These are phyloP conservation scores for Vanessa cardui DNA, from an alignment of 2,888 invertebrate species.

Conservation along the genomic window DNA sequence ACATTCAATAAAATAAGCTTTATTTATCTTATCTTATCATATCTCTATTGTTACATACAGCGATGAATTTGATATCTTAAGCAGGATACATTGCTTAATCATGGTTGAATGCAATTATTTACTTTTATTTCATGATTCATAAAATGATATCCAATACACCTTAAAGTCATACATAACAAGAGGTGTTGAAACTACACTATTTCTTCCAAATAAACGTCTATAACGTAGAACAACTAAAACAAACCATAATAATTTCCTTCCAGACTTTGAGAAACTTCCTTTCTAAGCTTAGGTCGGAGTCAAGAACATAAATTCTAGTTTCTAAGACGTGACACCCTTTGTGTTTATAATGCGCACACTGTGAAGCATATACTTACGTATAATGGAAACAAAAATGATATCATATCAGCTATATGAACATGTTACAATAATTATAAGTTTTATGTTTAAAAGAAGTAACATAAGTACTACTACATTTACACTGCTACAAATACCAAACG, in stretches of 20 bases:
- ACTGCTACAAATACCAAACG: no score
- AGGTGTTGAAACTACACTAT: no score
- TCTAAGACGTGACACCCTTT: conserved; percentile 18
- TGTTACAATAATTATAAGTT: background rate
- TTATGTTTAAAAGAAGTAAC: background rate
- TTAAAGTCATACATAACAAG: no score
- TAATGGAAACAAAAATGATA: conserved; percentile 14
- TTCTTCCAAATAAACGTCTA: background rate
- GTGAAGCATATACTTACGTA: conserved; percentile 7
- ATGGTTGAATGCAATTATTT: no score
- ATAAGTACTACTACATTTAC: background rate
- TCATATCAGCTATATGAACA: no score
- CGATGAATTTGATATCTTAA: no score
- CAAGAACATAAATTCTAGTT: conserved; percentile 17
- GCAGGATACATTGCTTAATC: no score
- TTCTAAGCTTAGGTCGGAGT: conserved; percentile 9
- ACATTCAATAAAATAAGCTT: no score
- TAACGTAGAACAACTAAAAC: background rate
- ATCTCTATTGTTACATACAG: no score
- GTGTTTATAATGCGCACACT: conserved; percentile 12
- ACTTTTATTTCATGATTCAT: no score
- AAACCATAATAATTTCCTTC: conserved; percentile 3
- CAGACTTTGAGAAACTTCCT: conserved; percentile 14
- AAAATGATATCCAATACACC: no score
- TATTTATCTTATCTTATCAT: no score